Evolutionary conservation across 1,140 invertebrate species (phyloP).

Genomic region (silkworm (Bombyx mori)): ASM3026992v2 NC_085111.1:7585001-7585500

Average conservation of each 20-base stretch:
- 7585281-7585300: conserved; percentile 98
- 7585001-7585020: conserved; percentile 94
- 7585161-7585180: conserved; percentile 94
- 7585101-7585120: conserved; percentile 87
- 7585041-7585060: conserved; percentile 86
- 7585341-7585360: conserved; percentile 90
- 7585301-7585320: conserved; percentile 98
- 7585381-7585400: conserved; percentile 94
- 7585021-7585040: conserved; percentile 94
- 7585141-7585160: conserved; percentile 96
- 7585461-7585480: conserved; percentile 89
- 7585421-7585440: conserved; percentile 76
- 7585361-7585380: conserved; percentile 92
- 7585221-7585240: conserved; percentile 67
- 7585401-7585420: conserved; percentile 87
- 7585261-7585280: conserved; percentile 94
- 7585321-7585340: conserved; percentile 91
- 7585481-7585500: conserved; percentile 81
- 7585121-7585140: conserved; percentile 87
- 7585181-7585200: conserved; percentile 88
- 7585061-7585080: conserved; percentile 93
- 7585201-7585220: conserved; percentile 87
- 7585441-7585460: conserved; percentile 81
- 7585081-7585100: conserved; percentile 82
- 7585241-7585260: conserved; percentile 75